Evolutionary conservation across 2,888 invertebrate genomes (phyloP), one percentile per base, ranked within the genome.

Genomic region (Trissoscelio sp.): DNA sequence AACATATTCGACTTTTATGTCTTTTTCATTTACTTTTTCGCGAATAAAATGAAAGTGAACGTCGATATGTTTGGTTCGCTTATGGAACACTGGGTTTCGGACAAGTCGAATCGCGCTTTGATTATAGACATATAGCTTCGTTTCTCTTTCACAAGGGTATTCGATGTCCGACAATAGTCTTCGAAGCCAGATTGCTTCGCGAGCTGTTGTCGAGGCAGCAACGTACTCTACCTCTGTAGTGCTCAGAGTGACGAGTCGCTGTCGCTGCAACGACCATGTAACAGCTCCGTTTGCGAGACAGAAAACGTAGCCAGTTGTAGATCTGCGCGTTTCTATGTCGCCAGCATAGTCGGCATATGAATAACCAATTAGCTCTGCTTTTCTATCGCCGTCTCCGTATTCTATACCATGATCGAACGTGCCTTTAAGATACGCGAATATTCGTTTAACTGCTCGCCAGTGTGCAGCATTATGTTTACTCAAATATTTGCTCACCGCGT

Each of bases 391-490:
- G 62, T 39, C 67, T 75, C 20, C 48, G 20, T 80, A 83, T 22
- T 72, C 14, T 3, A 85, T 83, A 12, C 83, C 83, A 16, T 37
- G 34, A 3, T 83, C 69, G 0, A 9, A 7, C 0, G 81, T 82
- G 11, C 70, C 79, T 11, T 66, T 53, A 7, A 84, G 73, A 3
- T 53, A 53, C 14, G 51, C 51, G 31, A 53, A 53, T 53, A 53
- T 53, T 31, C 80, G 57, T 48, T 82, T 84, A 0, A 86, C 83
- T 0, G 84, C 85, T 9, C 16, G 46, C 83, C 84, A 85, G 31
- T 86, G 84, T 0, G 24, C 24, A 0, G 0, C 44, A 12, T 69
- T 70, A 34, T 84, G 79, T 1, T 78, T 81, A 6, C 69, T 67
- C 0, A 79, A 18, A 44, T 70, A 85, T 31, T 53, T 80, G 12